Evolutionary conservation across 2,888 invertebrate genomes (phyloP), one percentile per base, ranked within the genome.

Genomic region (Drosophila robusta): DNA sequence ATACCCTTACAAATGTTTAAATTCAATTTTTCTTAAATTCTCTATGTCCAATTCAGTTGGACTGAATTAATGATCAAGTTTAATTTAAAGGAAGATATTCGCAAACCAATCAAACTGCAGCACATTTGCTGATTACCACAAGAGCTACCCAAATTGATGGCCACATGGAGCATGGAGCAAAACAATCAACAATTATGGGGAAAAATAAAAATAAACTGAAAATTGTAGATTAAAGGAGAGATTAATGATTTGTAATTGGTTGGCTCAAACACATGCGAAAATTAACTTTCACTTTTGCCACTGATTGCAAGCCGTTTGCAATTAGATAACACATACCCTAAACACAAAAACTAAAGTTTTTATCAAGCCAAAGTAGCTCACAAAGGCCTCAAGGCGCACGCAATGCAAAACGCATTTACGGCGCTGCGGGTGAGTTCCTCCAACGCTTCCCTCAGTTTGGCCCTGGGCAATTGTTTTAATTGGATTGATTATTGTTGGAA

Each of bases 401-500:
- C 87, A 83, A 82, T 77, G 71, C 42, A 61, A 75, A 84, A 84
- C 62, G 61, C 66, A 78, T 78, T 74, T 68, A 51, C 38, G 42
- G 18, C 57, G 18, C 52, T 18, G 52, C 60, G 60, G 58, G 52
- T 47, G 50, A 24, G 18, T n/a, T 45, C 29, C 55, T 34, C n/a
- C 60, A 34, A 22, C 29, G 12, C 26, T 16, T 24, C 44, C 26
- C 34, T 36, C n/a, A 57, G 63, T 61, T 77, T 55, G 57, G 75
- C 75, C 87, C 85, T 76, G 87, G 61, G 56, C 68, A 85, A 74
- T 79, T 87, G 86, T 70, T 76, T 81, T 84, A 85, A 84, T 87
- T 87, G 80, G 75, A 80, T 87, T 84, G 87, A 85, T 87, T 84
- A 81, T 81, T 41, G 61, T 12, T 34, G 12, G 4, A 14, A 29